These are phyloP conservation scores for Teinopalpus imperialis DNA, from an alignment of 2,888 invertebrate species.

Conservation along the genomic window DNA sequence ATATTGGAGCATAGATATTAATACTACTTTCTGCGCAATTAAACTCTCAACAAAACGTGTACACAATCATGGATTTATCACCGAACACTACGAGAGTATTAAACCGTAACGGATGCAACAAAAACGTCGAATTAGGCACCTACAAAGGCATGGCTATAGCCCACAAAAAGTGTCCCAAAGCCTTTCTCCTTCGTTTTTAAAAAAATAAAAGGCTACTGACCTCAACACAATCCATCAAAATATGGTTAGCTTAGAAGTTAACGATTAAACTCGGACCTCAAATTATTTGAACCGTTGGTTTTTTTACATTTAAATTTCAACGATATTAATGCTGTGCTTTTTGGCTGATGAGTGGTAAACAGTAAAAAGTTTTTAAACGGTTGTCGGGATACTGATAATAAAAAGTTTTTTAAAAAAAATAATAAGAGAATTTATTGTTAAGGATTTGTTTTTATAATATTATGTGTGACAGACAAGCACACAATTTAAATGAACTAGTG, in stretches of 20 bases:
- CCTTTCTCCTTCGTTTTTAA: conserved; percentile 11
- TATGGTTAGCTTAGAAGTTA: conserved; percentile 23
- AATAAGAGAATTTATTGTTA: no score
- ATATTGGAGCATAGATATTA: no score
- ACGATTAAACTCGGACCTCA: conserved; percentile 1
- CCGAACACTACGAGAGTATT: neutral
- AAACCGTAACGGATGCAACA: conserved; percentile 11
- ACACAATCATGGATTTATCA: conserved; percentile 2
- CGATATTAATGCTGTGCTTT: neutral
- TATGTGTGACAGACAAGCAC: no score
- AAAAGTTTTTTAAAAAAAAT: no score
- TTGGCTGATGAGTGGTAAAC: neutral
- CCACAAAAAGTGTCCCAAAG: conserved; percentile 11
- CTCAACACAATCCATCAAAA: conserved; percentile 30
- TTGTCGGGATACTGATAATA: conserved; percentile 6
- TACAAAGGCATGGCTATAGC: conserved; percentile 5
- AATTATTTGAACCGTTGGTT: conserved; percentile 4
- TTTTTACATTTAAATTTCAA: conserved; percentile 1
- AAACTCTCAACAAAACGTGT: conserved; percentile 12
- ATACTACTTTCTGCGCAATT: conserved; percentile 3
- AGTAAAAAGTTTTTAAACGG: no score
- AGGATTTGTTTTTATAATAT: no score
- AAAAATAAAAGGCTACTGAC: conserved; percentile 31
- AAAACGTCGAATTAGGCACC: conserved; percentile 20
- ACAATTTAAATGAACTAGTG: no score